Base-by-base conservation (phyloP, 2,888 invertebrate genomes). In the Iphiclides podalirius region DNA sequence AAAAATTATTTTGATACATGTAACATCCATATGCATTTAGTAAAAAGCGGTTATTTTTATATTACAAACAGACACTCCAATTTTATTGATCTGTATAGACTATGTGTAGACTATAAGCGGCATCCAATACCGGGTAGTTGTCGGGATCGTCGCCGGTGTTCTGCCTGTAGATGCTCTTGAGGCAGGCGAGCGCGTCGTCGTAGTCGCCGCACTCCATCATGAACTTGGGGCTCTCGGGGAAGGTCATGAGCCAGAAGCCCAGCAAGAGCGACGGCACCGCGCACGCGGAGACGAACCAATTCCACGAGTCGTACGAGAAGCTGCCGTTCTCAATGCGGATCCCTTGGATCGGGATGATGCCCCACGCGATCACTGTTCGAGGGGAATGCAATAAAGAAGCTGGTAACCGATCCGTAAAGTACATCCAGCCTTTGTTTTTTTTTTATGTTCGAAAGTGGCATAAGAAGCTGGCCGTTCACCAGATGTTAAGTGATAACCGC, bases 141-240 rank as follows among this genome's bases (percentile, higher is more conserved):
- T 91, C 91, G 12, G 91, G 90, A 56, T 91, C 90, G 47, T 93
- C 91, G 26, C 94, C 94, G 2, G 94, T 94, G 70, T 95, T 95
- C 59, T 89, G 90, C 23, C 90, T 87, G 75, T 93, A 95, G 71
- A 95, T 92, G 61, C 90, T 83, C 63, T 91, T 91, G 34, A 95
- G 90, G 16, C 93, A 91, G 34, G 90, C 87, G 4, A 95, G 84
- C 0, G 95, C 94, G 33, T 93, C 93, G 38, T 94, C 94, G 15
- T 94, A 91, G 72, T 94, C 94, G 0, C 94, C 95, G 65, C 93
- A 93, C 75, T 94, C 94, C 73, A 95, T 90, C 65, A 95, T 90
- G 76, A 95, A 95, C 75, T 95, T 95, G 1, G 95, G 95, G 70
- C 94, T 95, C 79, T 95, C 95, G 0, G 95, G 95, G 79, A 95